Conservation (phyloP, 1,140 invertebrate genomes). For the Trialeurodes vaporariorum region DNA sequence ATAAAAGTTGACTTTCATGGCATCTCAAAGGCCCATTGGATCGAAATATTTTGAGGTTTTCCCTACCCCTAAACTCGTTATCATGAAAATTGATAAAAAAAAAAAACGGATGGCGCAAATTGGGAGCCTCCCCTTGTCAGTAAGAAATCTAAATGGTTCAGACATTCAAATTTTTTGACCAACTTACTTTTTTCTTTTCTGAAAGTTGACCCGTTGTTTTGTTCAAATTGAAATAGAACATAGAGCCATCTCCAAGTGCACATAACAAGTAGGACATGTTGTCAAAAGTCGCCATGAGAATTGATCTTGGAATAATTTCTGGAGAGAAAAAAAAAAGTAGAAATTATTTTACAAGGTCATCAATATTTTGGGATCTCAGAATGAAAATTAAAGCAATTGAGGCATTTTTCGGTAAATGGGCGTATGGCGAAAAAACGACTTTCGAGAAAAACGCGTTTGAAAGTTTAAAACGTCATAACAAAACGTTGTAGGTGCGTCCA, state of each 20-base stretch:
- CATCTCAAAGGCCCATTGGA: too few relatives aligned
- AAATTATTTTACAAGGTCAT: too few relatives aligned
- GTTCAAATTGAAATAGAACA: constrained; percentile 89
- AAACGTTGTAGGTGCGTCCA: too few relatives aligned
- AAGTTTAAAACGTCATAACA: too few relatives aligned
- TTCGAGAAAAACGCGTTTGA: too few relatives aligned
- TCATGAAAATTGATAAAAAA: neutral
- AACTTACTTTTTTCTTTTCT: constrained; percentile 66
- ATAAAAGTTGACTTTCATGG: too few relatives aligned
- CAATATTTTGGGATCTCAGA: too few relatives aligned
- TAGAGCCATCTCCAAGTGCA: constrained; percentile 92
- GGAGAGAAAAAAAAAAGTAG: constrained; percentile 27
- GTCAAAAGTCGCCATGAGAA: constrained; percentile 90
- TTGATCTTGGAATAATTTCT: constrained; percentile 93
- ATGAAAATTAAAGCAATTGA: too few relatives aligned
- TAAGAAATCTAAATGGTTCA: neutral
- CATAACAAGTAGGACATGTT: constrained; percentile 70
- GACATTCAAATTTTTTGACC: neutral
- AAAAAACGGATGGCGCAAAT: neutral
- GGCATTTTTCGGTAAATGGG: too few relatives aligned
- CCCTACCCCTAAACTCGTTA: too few relatives aligned
- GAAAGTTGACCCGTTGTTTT: constrained; percentile 53
- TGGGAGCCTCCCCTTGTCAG: neutral
- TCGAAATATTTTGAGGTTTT: too few relatives aligned
- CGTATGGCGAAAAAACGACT: too few relatives aligned